phyloP scores from a whole-genome alignment of 2,888 invertebrate genomes.

The Athalia circularis region DNA sequence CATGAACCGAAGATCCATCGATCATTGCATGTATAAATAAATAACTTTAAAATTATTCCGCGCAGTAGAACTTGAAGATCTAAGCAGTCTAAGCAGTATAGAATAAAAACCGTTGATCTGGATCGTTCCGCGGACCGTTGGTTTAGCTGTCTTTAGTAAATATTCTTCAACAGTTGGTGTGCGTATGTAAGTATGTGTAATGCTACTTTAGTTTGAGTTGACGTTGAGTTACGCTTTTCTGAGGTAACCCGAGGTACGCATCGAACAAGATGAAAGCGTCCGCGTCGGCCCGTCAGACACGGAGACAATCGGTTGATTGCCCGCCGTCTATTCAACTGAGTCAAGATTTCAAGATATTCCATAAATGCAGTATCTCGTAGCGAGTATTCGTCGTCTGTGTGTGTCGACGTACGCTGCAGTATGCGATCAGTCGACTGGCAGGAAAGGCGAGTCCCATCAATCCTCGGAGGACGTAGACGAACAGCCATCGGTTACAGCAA shows the following conservation, averaged over 20 bases:
- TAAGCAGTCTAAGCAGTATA: neutral
- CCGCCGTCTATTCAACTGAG: constrained; percentile 53
- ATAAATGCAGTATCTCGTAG: constrained; percentile 67
- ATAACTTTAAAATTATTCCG: too few species aligned
- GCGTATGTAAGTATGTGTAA: too few species aligned
- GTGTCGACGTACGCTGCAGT: constrained; percentile 42
- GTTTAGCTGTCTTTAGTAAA: too few species aligned
- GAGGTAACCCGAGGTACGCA: neutral
- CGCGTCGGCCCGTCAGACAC: constrained; percentile 21
- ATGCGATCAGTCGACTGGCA: constrained; percentile 48
- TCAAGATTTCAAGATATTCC: constrained; percentile 71
- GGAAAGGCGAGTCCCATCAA: constrained; percentile 67
- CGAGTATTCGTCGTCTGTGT: constrained; percentile 33
- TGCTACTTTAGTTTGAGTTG: constrained; percentile 14
- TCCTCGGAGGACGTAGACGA: constrained; percentile 71
- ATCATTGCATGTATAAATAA: too few species aligned
- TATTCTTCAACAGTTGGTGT: neutral
- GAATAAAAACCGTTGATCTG: neutral
- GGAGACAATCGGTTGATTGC: neutral
- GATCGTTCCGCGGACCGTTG: neutral
- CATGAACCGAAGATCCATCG: too few species aligned
- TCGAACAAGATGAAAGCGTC: constrained; percentile 46
- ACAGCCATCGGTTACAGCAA: constrained; percentile 68
- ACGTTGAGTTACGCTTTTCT: constrained; percentile 36
- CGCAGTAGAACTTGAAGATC: too few species aligned